These are phyloP conservation scores for Galbula dea DNA, from an alignment of 2,113 vertebrate genomes.

Conservation along the genomic window DNA sequence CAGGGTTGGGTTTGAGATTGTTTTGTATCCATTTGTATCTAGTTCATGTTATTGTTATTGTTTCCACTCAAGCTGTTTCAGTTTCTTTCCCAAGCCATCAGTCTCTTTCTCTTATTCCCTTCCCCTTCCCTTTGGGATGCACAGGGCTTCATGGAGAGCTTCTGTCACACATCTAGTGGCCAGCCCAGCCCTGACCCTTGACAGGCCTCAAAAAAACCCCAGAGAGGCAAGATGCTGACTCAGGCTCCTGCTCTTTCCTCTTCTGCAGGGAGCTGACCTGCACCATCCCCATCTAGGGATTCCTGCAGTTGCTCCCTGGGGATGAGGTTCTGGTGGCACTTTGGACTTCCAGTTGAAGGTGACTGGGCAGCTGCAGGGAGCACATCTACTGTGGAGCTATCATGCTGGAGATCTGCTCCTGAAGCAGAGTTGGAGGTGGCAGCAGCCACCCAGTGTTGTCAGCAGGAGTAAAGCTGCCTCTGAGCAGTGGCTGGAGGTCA, in stretches of 20 bases:
- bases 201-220: neutral
- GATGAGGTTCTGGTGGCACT: neutral
- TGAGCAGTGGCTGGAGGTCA: neutral
- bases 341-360: neutral
- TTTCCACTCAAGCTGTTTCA: no score
- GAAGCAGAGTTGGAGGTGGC: neutral
- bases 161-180: no score
- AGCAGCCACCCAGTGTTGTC: neutral
- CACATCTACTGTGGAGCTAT: neutral
- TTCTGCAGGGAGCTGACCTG: accelerated
- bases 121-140: no score
- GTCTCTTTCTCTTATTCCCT: no score
- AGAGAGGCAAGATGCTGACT: neutral
- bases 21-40: no score
- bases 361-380: neutral
- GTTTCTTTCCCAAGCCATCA: no score
- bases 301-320: neutral
- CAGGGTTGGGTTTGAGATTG: no score
- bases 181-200: no score
- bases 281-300: neutral
- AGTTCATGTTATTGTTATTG: no score
- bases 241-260: neutral
- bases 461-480: neutral
- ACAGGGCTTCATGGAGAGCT: no score
- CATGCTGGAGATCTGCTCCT: neutral